Evolutionary conservation across 2,797 vertebrate species (phyloP), one percentile per base, ranked within the genome.

Genomic region (Ficedula albicollis): DNA sequence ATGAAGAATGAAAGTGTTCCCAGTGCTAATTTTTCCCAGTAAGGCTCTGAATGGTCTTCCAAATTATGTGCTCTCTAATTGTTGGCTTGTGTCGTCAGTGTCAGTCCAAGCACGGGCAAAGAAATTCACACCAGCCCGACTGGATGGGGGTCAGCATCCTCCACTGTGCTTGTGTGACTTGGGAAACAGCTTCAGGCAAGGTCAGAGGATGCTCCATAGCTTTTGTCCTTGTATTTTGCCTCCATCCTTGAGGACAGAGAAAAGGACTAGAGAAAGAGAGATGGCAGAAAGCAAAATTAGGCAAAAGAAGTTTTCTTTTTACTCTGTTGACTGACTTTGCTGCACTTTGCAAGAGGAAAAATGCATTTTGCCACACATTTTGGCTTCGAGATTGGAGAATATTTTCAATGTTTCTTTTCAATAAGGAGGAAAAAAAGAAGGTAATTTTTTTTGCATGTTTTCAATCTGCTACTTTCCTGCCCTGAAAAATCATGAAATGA

Each of bases 81-180:
- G 12, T 32, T 49, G 44, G 21, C 52, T 81, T 18, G 7, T 44
- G n/a, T 11, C 18, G 48, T n/a, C 39, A n/a, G 16, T 36, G 25
- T 36, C 30, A 21, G 4, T n/a, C 23, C 6, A 13, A 52, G 64
- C 44, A 60, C 0, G 3, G 26, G 29, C 34, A 66, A 85, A 29
- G 38, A 46, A 41, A 70, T 66, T 69, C 30, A 18, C 1, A 0
- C 25, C 39, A 67, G 25, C 21, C 27, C 1, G 1, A 12, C 18
- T 30, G 32, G 25, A 15, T 2, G 51, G 36, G 0, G 0, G 3
- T 19, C 25, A 32, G 19, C n/a, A 32, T n/a, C 36, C 18, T 18
- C 10, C 12, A 7, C 4, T 3, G 8, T 12, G 38, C 41, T 30
- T 10, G 8, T 29, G 25, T 27, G 21, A 25, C 46, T 36, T 44